Evolutionary conservation across 2,113 vertebrate genomes (phyloP), one percentile per base, ranked within the genome.

Genomic region (Cryptoleucopteryx plumbea): DNA sequence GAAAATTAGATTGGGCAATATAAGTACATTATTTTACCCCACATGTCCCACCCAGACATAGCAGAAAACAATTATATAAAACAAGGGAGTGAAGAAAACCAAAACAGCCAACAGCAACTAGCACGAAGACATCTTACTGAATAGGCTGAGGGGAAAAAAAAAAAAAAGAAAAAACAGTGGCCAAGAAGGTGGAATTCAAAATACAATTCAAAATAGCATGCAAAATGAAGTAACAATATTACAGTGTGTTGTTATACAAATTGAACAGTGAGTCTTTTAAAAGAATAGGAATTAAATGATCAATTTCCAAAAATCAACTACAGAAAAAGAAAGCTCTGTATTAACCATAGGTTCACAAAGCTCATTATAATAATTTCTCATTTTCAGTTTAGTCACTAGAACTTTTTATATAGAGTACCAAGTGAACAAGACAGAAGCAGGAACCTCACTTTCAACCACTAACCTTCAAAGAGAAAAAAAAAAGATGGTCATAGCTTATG

Each of bases 81-180:
- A 40, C 16, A 50, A 58, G 5, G 1, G 1, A 79, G 7, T 5
- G 27, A 31, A 86, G 11, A 42, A 80, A 83, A 72, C 19, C 16
- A 40, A 13, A 81, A 25, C 12, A 86, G 34, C 5, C 32, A 81
- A 43, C 31, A 62, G 25, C 12, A 94, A 52, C 9, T 29, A 48
- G 11, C n/a, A 61, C 0, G 2, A 83, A 56, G 31, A 83, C 5
- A 29, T 58, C 34, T 55, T 45, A 65, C 13, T 53, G 18, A 84
- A 61, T 3, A 45, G 9, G 14, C 19, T 22, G 1, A 1, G 12
- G 3, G 9, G 2, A 21, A 10, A 58, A 10, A 38, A 36, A 36
- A 36, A 36, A 38, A 8, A 25, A 27, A 38, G 40, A 16, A 26
- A 31, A 52, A 67, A 20, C 62, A 11, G 19, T 13, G 20, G 16